Percentiles rank a stretch among this genome's conserved stretches.
Conservation (phyloP, 1,140 invertebrate species). For the Sycophila sp. region DNA sequence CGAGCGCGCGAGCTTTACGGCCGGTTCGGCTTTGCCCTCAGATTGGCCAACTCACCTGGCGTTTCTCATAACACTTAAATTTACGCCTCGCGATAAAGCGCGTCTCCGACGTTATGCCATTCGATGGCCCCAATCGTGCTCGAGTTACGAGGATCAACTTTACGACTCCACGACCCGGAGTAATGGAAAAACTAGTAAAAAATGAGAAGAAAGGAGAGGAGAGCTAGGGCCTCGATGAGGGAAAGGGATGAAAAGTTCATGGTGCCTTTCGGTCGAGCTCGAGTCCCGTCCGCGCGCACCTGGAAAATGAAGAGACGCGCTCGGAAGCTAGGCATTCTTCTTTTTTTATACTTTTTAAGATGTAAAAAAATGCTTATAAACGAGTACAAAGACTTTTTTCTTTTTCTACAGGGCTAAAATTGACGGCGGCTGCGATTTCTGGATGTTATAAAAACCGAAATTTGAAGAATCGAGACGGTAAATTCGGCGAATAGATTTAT, state of each 20-base stretch:
- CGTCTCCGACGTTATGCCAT: slow-evolving; percentile 44
- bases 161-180: slow-evolving; percentile 45
- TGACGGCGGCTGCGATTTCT: too few relatives aligned
- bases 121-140: slow-evolving; percentile 49
- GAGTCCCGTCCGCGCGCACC: neutral
- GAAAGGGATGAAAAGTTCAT: too few relatives aligned
- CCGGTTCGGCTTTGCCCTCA: slow-evolving; percentile 46
- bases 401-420: too few relatives aligned
- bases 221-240: neutral
- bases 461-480: neutral
- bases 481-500: slow-evolving; percentile 25
- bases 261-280: too few relatives aligned
- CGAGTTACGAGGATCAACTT: slow-evolving; percentile 51
- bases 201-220: slow-evolving; percentile 19
- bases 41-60: slow-evolving; percentile 49
- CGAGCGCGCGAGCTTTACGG: slow-evolving; percentile 51
- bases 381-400: neutral
- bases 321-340: neutral
- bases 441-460: slow-evolving; percentile 11
- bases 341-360: neutral
- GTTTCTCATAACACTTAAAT: slow-evolving; percentile 53
- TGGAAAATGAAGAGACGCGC: slow-evolving; percentile 29
- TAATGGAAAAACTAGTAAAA: slow-evolving; percentile 53
- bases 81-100: slow-evolving; percentile 52
- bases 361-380: neutral